Evolutionary conservation across 2,888 invertebrate genomes (phyloP), one percentile per base, ranked within the genome.

Genomic region (Cordilura impudica): DNA sequence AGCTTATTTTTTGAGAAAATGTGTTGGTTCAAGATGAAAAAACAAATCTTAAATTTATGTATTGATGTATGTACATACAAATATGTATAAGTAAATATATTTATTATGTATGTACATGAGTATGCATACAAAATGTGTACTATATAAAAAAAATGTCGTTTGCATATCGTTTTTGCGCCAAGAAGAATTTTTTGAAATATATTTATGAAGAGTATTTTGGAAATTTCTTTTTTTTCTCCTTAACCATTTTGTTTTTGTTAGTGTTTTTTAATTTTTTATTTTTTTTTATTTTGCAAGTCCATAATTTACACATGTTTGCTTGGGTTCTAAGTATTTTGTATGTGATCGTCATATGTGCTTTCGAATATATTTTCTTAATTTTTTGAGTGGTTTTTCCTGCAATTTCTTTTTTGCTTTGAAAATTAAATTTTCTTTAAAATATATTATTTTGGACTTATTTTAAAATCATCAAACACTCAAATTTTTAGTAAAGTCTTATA

Each of bases 401-500:
- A 60, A 70, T 16, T 54, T 45, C 29, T 54, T 31, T 56, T 31
- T 47, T 56, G 21, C 31, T 54, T 43, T 6, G 51, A 45, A 72
- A 56, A 43, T 29, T 26, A 51, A 19, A 53, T 39, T 63, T 53
- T 60, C 43, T 45, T 69, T 29, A 35, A 69, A 53, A 63, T 45
- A 65, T 16, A 8, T 71, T 71, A 31, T 71, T 76, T 31, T 66
- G 71, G 70, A 71, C 78, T 70, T 78, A 70, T 78, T 78, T 66
- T 21, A 47, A 39, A 66, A 61, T 65, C 58, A 47, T 26, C 2
- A 53, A 69, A 39, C n/a, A 23, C 61, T 43, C n/a, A 70, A 71
- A 74, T 71, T 54, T 86, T 86, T 84, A 86, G 86, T 86, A 82
- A 85, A 87, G 86, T 86, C 84, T 85, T 84, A 86, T 85, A 84